phyloP scores from a whole-genome alignment of 1,140 invertebrate genomes.

The Eriocheir sinensis region DNA sequence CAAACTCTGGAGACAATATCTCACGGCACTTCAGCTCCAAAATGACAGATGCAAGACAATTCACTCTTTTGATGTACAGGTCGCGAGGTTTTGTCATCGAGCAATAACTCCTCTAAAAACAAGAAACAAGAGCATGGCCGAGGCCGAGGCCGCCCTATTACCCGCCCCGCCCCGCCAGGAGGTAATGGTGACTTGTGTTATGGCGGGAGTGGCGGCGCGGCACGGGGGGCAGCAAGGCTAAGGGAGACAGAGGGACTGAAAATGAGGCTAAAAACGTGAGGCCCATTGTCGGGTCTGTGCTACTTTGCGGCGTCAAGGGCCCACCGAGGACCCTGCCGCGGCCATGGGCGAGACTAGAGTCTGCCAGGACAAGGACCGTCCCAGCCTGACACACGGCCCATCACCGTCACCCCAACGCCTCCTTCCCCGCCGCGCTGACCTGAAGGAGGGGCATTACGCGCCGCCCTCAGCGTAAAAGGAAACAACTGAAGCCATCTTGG shows the following conservation, averaged over 20 bases:
- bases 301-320: background rate
- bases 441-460: background rate
- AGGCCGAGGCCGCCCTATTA: background rate
- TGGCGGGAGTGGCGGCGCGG: background rate
- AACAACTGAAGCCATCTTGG: background rate
- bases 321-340: background rate
- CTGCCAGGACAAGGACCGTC: slow-evolving; percentile 13
- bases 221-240: background rate
- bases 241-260: background rate
- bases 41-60: too few species aligned
- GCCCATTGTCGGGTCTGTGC: background rate
- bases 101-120: background rate
- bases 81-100: too few species aligned
- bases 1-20: too few species aligned
- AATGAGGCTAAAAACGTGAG: background rate
- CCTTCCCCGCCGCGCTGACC: slow-evolving; percentile 17
- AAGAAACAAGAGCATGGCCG: background rate
- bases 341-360: background rate
- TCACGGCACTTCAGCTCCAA: too few species aligned
- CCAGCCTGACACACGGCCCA: slow-evolving; percentile 41
- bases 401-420: background rate
- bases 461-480: background rate
- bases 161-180: background rate
- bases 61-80: too few species aligned
- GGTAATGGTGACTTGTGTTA: slow-evolving; percentile 13